A percentile compares a stretch with the other conserved stretches of the same genome.
phyloP scores from a whole-genome alignment of 2,797 vertebrate species.

The Enteromius afrohamiltoni region DNA sequence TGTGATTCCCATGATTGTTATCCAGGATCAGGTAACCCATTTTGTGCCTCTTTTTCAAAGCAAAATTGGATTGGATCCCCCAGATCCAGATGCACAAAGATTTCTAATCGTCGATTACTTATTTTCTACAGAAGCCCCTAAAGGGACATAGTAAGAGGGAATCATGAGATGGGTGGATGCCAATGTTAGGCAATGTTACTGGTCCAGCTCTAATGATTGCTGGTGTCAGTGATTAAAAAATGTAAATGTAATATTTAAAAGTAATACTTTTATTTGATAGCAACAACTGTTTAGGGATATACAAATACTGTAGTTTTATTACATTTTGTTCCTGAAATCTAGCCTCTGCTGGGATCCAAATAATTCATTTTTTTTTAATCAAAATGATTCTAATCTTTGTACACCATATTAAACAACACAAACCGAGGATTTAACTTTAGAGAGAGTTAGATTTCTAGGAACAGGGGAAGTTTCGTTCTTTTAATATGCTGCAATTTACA shows the following conservation, averaged over 20 bases:
- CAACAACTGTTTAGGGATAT: no score
- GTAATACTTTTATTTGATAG: no score
- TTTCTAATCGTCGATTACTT: neutral
- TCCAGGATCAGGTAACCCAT: neutral
- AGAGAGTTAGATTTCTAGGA: neutral
- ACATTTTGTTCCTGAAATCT: neutral
- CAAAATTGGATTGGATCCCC: neutral
- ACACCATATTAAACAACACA: neutral
- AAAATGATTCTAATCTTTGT: neutral
- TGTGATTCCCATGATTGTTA: neutral
- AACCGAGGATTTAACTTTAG: neutral
- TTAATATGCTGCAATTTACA: neutral
- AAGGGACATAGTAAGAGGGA: neutral
- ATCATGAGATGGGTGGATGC: no score
- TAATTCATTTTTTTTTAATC: no score
- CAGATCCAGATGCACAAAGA: neutral
- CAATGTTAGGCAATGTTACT: neutral
- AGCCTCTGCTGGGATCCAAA: neutral
- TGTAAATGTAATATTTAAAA: no score
- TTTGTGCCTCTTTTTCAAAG: neutral
- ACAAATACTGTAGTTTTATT: neutral
- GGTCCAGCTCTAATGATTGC: no score
- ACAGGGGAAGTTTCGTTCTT: neutral
- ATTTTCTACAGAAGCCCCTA: neutral
- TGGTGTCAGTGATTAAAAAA: no score